These are phyloP conservation scores for Acronicta psi DNA, from an alignment of 2,888 invertebrate species.

Conservation along the genomic window DNA sequence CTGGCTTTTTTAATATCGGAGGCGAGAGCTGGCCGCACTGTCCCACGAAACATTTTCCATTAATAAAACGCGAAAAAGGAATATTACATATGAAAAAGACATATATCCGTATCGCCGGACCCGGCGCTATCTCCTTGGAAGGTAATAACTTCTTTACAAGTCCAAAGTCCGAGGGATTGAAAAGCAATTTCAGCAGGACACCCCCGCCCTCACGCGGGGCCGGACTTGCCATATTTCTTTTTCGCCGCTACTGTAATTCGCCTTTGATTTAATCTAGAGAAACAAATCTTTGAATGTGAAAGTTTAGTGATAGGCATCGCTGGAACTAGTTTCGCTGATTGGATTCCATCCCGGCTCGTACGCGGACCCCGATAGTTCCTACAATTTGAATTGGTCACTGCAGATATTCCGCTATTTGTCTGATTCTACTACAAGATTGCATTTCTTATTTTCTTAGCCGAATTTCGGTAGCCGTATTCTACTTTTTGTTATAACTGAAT, in stretches of 20 bases:
- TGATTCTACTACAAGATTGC: conserved; percentile 85
- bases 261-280: conserved; percentile 89
- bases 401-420: conserved; percentile 81
- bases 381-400: conserved; percentile 83
- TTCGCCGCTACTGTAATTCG: conserved; percentile 89
- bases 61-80: conserved; percentile 90
- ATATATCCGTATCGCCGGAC: conserved; percentile 89
- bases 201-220: conserved; percentile 85
- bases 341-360: conserved; percentile 79
- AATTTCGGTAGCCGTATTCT: conserved; percentile 64
- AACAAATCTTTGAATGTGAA: conserved; percentile 89
- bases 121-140: conserved; percentile 89
- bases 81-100: conserved; percentile 89
- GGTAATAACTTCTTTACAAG: conserved; percentile 90
- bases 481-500: conserved; percentile 36
- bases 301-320: conserved; percentile 88
- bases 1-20: conserved; percentile 85
- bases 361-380: conserved; percentile 73
- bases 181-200: conserved; percentile 90
- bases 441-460: conserved; percentile 80
- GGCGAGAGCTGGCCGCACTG: conserved; percentile 83
- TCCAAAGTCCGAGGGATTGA: conserved; percentile 90
- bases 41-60: conserved; percentile 89
- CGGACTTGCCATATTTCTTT: conserved; percentile 88
- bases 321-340: conserved; percentile 87